These are phyloP conservation scores for Spheniscus humboldti DNA, from an alignment of 2,797 vertebrate species.

Conservation along the genomic window DNA sequence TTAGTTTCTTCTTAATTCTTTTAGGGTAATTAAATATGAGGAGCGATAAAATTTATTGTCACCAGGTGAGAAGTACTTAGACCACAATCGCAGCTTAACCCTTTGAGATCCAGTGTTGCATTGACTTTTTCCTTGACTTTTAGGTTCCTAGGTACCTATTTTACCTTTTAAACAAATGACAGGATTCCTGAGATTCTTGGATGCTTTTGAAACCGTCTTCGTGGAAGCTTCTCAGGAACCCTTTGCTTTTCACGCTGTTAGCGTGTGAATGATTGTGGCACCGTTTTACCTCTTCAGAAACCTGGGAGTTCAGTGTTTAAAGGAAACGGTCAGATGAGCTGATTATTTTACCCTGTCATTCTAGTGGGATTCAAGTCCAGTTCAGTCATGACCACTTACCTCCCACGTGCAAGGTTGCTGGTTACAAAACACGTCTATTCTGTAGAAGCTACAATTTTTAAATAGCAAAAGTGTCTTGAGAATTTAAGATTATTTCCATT, in stretches of 20 bases:
- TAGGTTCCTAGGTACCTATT: background rate
- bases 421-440: background rate
- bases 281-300: background rate
- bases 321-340: background rate
- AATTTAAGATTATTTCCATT: background rate
- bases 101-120: background rate
- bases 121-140: background rate
- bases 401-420: background rate
- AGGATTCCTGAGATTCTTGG: background rate
- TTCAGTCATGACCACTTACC: background rate
- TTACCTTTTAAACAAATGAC: background rate
- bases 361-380: background rate
- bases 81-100: background rate
- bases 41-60: background rate
- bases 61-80: background rate
- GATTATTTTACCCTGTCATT: background rate
- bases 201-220: background rate
- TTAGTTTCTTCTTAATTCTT: background rate
- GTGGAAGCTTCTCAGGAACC: background rate
- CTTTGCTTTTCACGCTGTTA: background rate
- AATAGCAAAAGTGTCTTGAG: background rate
- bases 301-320: background rate
- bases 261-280: background rate
- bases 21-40: background rate
- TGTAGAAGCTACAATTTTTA: background rate